phyloP scores from a whole-genome alignment of 2,888 invertebrate species.

The Xestia c-nigrum region DNA sequence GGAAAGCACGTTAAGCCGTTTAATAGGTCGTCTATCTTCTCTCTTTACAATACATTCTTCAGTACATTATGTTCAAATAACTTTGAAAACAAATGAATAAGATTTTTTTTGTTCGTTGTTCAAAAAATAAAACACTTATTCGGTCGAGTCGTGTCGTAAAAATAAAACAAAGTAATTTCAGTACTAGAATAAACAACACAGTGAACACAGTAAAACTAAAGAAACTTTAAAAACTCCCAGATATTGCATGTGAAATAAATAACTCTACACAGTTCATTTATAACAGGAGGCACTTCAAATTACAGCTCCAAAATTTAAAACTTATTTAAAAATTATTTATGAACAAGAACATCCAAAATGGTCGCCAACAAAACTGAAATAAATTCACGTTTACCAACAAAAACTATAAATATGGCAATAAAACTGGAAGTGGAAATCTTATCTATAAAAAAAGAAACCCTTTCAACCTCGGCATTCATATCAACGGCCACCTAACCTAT shows the following conservation, averaged over 20 bases:
- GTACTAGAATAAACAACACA: not conserved
- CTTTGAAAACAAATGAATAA: too few relatives aligned
- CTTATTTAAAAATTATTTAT: constrained; percentile 7
- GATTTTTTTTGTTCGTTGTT: too few relatives aligned
- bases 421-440: constrained; percentile 63
- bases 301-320: constrained; percentile 3
- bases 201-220: not conserved
- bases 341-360: constrained; percentile 5
- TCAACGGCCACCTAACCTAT: constrained; percentile 74
- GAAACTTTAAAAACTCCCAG: not conserved
- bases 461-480: constrained; percentile 63
- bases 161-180: not conserved
- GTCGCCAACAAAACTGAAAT: constrained; percentile 21
- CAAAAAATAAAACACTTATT: too few relatives aligned
- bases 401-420: constrained; percentile 59
- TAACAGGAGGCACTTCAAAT: constrained; percentile 8
- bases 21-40: not conserved
- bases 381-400: constrained; percentile 30
- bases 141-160: too few relatives aligned
- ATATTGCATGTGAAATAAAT: constrained; percentile 15
- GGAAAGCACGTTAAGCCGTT: too few relatives aligned
- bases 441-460: constrained; percentile 64
- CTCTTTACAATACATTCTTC: not conserved
- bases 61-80: too few relatives aligned
- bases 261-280: not conserved